phyloP scores from a whole-genome alignment of 2,888 invertebrate species.

The Drosophila buzzatii region DNA sequence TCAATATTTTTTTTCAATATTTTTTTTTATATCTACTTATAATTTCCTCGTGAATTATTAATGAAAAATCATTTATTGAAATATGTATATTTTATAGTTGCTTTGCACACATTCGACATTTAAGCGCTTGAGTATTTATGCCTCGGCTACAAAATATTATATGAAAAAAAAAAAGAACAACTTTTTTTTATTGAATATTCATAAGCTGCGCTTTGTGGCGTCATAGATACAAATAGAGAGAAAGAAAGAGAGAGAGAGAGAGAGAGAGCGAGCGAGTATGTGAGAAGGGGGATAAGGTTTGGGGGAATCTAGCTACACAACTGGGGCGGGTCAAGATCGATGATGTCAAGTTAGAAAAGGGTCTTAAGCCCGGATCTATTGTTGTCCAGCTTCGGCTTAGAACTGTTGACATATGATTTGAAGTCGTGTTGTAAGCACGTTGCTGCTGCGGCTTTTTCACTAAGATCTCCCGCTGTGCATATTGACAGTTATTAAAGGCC shows the following conservation, averaged over 20 bases:
- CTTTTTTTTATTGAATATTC: slow-evolving; percentile 62
- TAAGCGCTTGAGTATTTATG: slow-evolving; percentile 70
- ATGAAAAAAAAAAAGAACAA: slow-evolving; percentile 24
- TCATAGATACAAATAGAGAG: slow-evolving; percentile 34
- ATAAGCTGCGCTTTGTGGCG: slow-evolving; percentile 75
- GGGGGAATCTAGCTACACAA: slow-evolving; percentile 47
- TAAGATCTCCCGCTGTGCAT: slow-evolving; percentile 61
- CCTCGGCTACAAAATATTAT: slow-evolving; percentile 40
- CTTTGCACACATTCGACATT: slow-evolving; percentile 67
- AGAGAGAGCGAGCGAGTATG: background rate
- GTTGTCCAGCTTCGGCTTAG: slow-evolving; percentile 49
- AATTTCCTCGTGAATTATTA: slow-evolving; percentile 73
- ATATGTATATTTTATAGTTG: slow-evolving; percentile 72
- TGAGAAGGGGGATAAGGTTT: background rate
- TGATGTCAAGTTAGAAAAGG: slow-evolving; percentile 62
- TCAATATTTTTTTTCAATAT: slow-evolving; percentile 7
- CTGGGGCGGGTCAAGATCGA: slow-evolving; percentile 77
- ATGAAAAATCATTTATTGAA: slow-evolving; percentile 72
- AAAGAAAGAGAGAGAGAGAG: no score
- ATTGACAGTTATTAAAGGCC: slow-evolving; percentile 64
- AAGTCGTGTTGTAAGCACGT: slow-evolving; percentile 45
- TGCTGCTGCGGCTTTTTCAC: slow-evolving; percentile 49
- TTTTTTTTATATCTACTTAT: slow-evolving; percentile 17
- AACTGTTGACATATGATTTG: slow-evolving; percentile 73
- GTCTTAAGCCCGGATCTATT: slow-evolving; percentile 49